Evolutionary conservation across 2,113 vertebrate species (phyloP).

Genomic region (Trematomus loennbergii): DNA sequence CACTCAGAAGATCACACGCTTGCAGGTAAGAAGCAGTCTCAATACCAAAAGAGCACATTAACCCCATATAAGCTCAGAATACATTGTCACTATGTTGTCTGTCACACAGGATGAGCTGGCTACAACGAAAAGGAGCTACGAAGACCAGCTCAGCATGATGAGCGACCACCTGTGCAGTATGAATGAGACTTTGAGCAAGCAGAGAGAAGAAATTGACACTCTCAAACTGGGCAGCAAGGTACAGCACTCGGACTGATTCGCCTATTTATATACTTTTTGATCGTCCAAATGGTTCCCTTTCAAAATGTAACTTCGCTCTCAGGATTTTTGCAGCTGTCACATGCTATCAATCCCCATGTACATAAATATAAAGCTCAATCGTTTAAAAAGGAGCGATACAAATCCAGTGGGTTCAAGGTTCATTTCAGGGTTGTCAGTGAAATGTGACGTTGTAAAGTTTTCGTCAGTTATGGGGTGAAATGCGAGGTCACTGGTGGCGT

Average conservation of each 20-base stretch:
- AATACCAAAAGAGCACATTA: slow-evolving; percentile 3
- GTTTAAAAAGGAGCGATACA: background rate
- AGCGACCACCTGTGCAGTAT: slow-evolving; percentile 99
- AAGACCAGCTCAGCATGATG: slow-evolving; percentile 99
- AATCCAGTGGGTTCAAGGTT: slow-evolving; percentile 8
- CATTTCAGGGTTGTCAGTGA: slow-evolving; percentile 21
- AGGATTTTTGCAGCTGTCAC: slow-evolving; percentile 19
- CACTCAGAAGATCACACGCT: slow-evolving; percentile 90
- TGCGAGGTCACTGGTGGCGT: slow-evolving; percentile 14
- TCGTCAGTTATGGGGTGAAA: slow-evolving; percentile 45
- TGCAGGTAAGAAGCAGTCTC: slow-evolving; percentile 86
- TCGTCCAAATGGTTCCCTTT: slow-evolving; percentile 3
- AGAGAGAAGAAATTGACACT: slow-evolving; percentile 96
- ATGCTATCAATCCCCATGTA: background rate
- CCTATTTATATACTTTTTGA: background rate
- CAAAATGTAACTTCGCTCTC: background rate
- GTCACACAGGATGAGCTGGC: slow-evolving; percentile 91
- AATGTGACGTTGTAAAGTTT: slow-evolving; percentile 55
- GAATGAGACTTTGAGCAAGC: slow-evolving; percentile 97
- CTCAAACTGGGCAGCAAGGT: slow-evolving; percentile 95
- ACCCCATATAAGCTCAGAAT: background rate
- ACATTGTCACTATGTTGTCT: slow-evolving; percentile 1
- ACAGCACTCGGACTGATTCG: background rate
- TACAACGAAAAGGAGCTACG: slow-evolving; percentile 97
- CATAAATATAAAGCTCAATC: slow-evolving; percentile 1